Conservation (phyloP, 2,797 vertebrate genomes). For the Oreochromis mossambicus region DNA sequence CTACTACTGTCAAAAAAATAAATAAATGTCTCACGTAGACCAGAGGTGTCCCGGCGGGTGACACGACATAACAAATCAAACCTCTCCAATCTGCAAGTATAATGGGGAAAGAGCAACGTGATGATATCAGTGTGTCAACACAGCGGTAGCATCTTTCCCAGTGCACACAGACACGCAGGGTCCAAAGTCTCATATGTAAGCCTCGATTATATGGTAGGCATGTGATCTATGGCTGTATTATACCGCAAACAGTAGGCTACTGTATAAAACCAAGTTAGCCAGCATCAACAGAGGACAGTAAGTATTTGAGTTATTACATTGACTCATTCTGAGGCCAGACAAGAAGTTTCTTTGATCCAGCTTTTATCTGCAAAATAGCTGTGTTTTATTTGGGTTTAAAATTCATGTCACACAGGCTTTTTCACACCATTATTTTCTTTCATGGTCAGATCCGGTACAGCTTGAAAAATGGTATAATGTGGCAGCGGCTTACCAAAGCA, state of each 20-base stretch:
- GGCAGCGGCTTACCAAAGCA: background rate
- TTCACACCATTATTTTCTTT: slow-evolving; percentile 4
- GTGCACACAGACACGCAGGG: background rate
- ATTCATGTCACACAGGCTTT: background rate
- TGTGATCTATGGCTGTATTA: background rate
- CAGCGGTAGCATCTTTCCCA: background rate
- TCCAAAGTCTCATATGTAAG: background rate
- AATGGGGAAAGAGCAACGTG: background rate
- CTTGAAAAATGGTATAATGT: background rate
- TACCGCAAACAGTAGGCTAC: background rate
- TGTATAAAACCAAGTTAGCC: background rate
- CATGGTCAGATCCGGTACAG: background rate
- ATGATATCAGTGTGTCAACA: background rate
- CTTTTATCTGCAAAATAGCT: slow-evolving; percentile 1
- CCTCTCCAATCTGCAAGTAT: background rate
- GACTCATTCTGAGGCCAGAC: background rate
- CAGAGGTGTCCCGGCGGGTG: background rate
- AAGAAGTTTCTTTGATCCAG: background rate
- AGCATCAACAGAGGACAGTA: background rate
- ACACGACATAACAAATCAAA: background rate
- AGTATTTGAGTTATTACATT: background rate
- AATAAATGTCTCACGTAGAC: background rate
- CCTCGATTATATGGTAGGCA: background rate
- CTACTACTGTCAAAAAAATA: background rate
- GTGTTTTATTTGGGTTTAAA: slow-evolving; percentile 29